Evolutionary conservation across 2,113 vertebrate species (phyloP).

Genomic region (Dasypus novemcinctus): DNA sequence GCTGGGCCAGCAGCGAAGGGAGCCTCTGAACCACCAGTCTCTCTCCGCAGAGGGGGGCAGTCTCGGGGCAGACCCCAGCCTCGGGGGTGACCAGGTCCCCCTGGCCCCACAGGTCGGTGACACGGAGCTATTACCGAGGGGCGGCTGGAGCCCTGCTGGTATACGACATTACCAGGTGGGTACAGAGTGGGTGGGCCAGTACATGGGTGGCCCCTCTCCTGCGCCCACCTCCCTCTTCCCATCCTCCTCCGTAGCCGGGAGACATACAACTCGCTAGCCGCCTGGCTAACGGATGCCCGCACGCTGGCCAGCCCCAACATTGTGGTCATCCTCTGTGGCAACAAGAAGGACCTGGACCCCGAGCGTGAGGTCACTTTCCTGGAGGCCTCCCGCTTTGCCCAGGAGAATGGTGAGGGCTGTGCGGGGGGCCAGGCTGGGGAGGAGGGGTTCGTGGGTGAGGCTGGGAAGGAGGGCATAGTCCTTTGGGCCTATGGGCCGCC

Average conservation of each 20-base stretch:
- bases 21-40: constrained; percentile 51
- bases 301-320: constrained; percentile 95
- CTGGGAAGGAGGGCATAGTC: not conserved
- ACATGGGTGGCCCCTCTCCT: not conserved
- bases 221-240: not conserved
- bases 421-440: not conserved
- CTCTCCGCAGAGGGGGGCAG: constrained; percentile 58
- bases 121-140: constrained; percentile 94
- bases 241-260: constrained; percentile 84
- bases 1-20: not conserved
- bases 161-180: constrained; percentile 95
- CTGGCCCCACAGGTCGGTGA: constrained; percentile 88
- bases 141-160: constrained; percentile 93
- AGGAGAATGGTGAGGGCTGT: constrained; percentile 89
- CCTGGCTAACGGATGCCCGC: constrained; percentile 94
- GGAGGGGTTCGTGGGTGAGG: constrained; percentile 44
- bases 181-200: not conserved
- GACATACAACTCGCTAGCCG: constrained; percentile 93
- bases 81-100: constrained; percentile 50
- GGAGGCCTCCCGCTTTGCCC: constrained; percentile 94
- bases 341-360: constrained; percentile 95
- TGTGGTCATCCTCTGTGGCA: constrained; percentile 93
- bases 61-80: constrained; percentile 56
- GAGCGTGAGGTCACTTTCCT: constrained; percentile 95
- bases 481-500: not conserved